Evolutionary conservation across 2,113 vertebrate species (phyloP).

Genomic region (human (Homo sapiens)): GRCh38 chr1:81103001-81103500

Average conservation of each 20-base stretch:
- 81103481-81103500: background rate
- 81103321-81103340: background rate
- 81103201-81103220: background rate
- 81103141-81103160: background rate
- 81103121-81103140: background rate
- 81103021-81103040: background rate
- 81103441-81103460: background rate
- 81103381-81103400: background rate
- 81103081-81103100: background rate
- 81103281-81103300: background rate
- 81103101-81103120: background rate
- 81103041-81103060: background rate
- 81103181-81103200: background rate
- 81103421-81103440: background rate
- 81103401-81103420: background rate
- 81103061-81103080: background rate
- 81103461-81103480: background rate
- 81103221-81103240: background rate
- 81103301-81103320: background rate
- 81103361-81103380: background rate
- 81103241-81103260: background rate
- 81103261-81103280: background rate
- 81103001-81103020: background rate
- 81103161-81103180: background rate
- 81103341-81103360: background rate